Evolutionary conservation across 1,140 invertebrate genomes (phyloP).

Genomic region (Lithobius niger): DNA sequence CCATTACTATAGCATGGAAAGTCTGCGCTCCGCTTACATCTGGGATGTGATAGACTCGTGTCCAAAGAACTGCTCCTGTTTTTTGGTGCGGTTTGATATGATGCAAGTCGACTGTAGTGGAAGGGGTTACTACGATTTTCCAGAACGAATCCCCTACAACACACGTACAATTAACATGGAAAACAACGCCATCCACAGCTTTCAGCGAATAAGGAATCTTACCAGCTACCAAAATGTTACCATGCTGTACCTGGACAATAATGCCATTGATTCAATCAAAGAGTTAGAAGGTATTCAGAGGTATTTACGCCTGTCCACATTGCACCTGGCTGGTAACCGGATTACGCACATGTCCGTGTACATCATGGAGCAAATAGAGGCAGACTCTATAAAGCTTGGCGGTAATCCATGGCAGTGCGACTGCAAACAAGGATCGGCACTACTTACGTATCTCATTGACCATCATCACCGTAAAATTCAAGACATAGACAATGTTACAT

Average conservation of each 20-base stretch:
- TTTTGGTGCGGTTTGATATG: neutral
- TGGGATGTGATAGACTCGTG: neutral
- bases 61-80: neutral
- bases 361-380: neutral
- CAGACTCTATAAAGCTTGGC: neutral
- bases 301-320: neutral
- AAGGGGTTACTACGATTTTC: neutral
- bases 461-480: neutral
- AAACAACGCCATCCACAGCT: neutral
- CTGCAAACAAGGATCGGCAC: neutral
- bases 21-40: neutral
- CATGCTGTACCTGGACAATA: neutral
- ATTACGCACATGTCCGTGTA: neutral
- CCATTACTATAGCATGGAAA: neutral
- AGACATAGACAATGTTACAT: neutral
- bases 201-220: neutral
- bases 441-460: neutral
- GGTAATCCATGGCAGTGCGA: slow-evolving; percentile 1
- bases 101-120: neutral
- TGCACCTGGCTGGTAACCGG: neutral
- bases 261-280: neutral
- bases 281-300: neutral
- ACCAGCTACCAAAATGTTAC: neutral
- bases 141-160: neutral
- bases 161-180: neutral